A percentile compares a stretch with the other conserved stretches of the same genome.
Conservation (phyloP, 2,888 invertebrate species). For the Oscheius sp. region DNA sequence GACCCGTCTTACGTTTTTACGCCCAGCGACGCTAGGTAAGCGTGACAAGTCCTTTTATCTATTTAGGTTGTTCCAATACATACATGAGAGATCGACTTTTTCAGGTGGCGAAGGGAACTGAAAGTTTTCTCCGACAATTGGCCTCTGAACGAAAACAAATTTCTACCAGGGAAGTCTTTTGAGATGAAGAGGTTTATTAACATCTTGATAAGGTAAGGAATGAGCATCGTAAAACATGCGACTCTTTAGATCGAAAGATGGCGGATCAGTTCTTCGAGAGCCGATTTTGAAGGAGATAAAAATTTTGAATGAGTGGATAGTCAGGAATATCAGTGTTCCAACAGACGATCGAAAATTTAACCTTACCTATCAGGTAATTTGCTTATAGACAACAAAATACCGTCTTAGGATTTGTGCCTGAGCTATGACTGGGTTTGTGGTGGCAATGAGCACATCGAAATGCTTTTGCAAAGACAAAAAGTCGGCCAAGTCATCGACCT, state of each 20-base stretch:
- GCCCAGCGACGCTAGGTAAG: constrained; percentile 68
- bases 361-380: constrained; percentile 67
- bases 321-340: constrained; percentile 65
- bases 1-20: constrained; percentile 72
- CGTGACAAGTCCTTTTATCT: constrained; percentile 8
- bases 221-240: neutral
- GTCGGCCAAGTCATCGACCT: constrained; percentile 69
- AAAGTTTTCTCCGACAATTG: constrained; percentile 68
- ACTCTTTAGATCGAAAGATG: constrained; percentile 60
- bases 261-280: constrained; percentile 66
- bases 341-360: constrained; percentile 66
- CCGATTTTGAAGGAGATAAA: constrained; percentile 64
- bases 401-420: constrained; percentile 56
- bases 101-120: constrained; percentile 69
- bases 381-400: neutral
- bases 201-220: constrained; percentile 51
- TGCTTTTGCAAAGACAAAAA: constrained; percentile 64
- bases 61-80: neutral
- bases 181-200: constrained; percentile 71
- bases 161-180: constrained; percentile 72
- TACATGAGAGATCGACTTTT: constrained; percentile 26
- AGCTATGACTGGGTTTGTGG: constrained; percentile 67
- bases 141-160: constrained; percentile 71
- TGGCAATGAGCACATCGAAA: constrained; percentile 70
- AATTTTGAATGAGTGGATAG: constrained; percentile 67